A percentile compares a stretch with the other conserved stretches of the same genome.
phyloP scores from a whole-genome alignment of 1,140 invertebrate genomes.

The Drosophila sechellia region DNA sequence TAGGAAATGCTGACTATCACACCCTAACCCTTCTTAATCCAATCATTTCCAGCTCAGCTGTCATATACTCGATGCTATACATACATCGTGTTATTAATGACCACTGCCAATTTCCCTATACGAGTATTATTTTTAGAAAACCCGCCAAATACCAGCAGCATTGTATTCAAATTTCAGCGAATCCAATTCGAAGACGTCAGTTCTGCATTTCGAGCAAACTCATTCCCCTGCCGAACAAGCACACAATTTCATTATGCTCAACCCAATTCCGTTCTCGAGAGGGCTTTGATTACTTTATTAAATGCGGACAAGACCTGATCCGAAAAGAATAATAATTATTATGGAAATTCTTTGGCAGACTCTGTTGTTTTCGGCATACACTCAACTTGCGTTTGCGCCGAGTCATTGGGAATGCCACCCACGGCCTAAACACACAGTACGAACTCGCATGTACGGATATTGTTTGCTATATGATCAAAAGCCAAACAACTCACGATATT shows the following conservation, averaged over 20 bases:
- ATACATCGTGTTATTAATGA: not conserved
- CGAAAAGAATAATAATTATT: conserved; percentile 72
- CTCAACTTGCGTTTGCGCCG: conserved; percentile 38
- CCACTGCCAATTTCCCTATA: not conserved
- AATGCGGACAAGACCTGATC: conserved; percentile 69
- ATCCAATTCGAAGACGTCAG: conserved; percentile 12
- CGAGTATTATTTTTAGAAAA: not conserved
- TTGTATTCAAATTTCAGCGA: conserved; percentile 15
- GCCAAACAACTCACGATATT: conserved; percentile 81
- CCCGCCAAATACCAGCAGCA: not conserved
- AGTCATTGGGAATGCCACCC: conserved; percentile 72
- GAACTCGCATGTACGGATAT: conserved; percentile 38
- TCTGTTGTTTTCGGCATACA: conserved; percentile 36
- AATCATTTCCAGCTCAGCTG: no score
- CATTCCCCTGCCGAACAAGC: conserved; percentile 19
- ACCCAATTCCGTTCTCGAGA: conserved; percentile 48
- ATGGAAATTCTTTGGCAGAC: conserved; percentile 47
- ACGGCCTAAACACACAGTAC: conserved; percentile 45
- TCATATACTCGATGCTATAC: not conserved
- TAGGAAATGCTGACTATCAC: no score
- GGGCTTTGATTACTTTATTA: conserved; percentile 80
- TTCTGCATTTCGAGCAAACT: conserved; percentile 6
- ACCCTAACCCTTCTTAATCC: no score
- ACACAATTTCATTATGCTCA: conserved; percentile 34
- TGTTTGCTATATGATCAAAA: conserved; percentile 81